Evolutionary conservation across 2,888 invertebrate species (phyloP).

Genomic region (Julus scandinavius): DNA sequence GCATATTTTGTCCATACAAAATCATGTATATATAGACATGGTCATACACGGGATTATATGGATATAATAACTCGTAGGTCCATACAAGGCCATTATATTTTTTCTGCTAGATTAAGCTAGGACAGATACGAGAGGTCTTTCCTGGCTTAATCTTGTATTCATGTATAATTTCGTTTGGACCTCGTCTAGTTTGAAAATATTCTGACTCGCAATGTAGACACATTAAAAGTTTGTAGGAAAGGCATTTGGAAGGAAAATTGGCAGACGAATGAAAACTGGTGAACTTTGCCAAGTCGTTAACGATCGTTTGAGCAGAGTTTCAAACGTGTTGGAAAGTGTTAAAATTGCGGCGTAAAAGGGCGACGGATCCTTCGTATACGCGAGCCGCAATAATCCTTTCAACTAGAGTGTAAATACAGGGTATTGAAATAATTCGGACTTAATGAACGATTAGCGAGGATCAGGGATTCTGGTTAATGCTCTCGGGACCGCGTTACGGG

Average conservation of each 20-base stretch:
- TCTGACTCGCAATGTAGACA: background rate
- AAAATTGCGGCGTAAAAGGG: slow-evolving; percentile 31
- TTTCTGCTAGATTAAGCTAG: too few relatives aligned
- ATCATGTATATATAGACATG: too few relatives aligned
- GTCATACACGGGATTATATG: too few relatives aligned
- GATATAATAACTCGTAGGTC: too few relatives aligned
- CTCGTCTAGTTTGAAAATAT: too few relatives aligned
- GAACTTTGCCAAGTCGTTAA: slow-evolving; percentile 46
- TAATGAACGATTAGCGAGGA: slow-evolving; percentile 43
- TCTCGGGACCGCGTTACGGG: slow-evolving; percentile 34
- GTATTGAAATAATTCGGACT: slow-evolving; percentile 45
- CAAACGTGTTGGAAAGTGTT: slow-evolving; percentile 39
- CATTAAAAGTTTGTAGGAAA: background rate
- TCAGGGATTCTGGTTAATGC: slow-evolving; percentile 29
- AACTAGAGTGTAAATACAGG: slow-evolving; percentile 35
- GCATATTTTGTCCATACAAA: too few relatives aligned
- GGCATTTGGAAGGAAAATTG: background rate
- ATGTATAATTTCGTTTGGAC: too few relatives aligned
- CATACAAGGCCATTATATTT: too few relatives aligned
- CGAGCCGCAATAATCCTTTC: slow-evolving; percentile 35
- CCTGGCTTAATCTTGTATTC: too few relatives aligned
- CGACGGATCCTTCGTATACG: background rate
- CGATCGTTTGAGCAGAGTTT: background rate
- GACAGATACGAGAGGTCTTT: too few relatives aligned
- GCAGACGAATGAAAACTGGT: slow-evolving; percentile 8